phyloP scores from a whole-genome alignment of 2,888 invertebrate species.

The Palloptera scutellata region DNA sequence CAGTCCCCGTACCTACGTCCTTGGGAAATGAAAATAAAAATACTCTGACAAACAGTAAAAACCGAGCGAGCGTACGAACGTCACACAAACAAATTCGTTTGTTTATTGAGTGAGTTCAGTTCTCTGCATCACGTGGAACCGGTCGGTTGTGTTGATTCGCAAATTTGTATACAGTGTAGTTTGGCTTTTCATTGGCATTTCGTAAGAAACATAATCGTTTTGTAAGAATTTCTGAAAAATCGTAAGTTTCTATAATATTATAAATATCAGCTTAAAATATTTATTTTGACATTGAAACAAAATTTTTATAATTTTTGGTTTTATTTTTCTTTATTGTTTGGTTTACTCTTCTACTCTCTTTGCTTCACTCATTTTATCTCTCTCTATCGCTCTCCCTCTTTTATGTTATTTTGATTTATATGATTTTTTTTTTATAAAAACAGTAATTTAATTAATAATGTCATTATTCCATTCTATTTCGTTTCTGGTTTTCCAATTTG shows the following conservation, averaged over 20 bases:
- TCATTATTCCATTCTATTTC: not conserved
- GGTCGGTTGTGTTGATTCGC: constrained; percentile 41
- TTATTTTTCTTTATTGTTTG: constrained; percentile 33
- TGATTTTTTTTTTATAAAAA: not conserved
- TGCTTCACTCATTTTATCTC: not conserved
- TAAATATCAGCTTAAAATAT: not conserved
- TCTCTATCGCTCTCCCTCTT: constrained; percentile 3
- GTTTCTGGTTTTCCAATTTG: constrained; percentile 3
- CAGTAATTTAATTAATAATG: not conserved
- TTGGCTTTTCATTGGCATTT: constrained; percentile 7
- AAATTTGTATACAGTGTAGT: constrained; percentile 6
- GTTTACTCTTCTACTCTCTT: constrained; percentile 33
- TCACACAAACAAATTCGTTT: constrained; percentile 36
- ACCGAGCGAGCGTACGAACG: constrained; percentile 37
- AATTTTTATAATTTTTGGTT: constrained; percentile 1
- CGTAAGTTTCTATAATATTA: constrained; percentile 24
- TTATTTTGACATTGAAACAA: constrained; percentile 14
- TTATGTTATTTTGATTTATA: not conserved
- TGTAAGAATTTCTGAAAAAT: constrained; percentile 6
- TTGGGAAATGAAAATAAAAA: not conserved
- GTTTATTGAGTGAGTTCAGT: constrained; percentile 47
- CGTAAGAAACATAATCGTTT: not conserved
- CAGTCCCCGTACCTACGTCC: no score
- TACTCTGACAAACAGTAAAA: constrained; percentile 5
- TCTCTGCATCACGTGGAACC: constrained; percentile 45